Base-by-base conservation (phyloP, 2,113 vertebrate genomes). In the Saguinus midas region DNA sequence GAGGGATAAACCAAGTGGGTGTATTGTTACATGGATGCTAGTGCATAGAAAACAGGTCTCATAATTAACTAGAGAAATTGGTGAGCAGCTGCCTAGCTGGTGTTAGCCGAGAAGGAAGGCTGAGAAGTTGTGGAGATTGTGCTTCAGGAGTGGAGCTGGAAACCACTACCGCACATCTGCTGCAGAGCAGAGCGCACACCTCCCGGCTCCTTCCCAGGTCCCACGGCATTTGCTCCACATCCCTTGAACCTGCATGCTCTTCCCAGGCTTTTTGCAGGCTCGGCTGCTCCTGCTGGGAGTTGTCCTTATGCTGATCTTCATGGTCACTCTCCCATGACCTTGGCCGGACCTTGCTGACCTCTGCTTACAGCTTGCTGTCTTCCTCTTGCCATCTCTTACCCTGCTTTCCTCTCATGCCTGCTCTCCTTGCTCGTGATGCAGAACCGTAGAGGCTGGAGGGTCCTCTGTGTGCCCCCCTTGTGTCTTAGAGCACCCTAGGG, bases 221-320 rank as follows among this genome's bases (percentile, higher is more conserved):
- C 70, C 0, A 0, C 0, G 11, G 27, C 2, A 8, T 9, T 8
- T 25, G 3, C 6, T 8, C 0, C 0, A 4, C 0, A n/a, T 80
- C n/a, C 25, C 10, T 66, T 29, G 14, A 35, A 27, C 3, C 13
- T 27, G 8, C 0, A 6, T 4, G 1, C 2, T 7, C 11, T 37
- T 27, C 17, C 5, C 55, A 64, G 91, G 72, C 58, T 87, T 32
- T 27, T 0, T 0, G 4, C 0, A 14, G 68, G 57, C 16, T 32
- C 61, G 5, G 66, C 29, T 3, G 2, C 72, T 20, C 45, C 80
- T 2, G 0, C 29, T 18, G 14, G 52, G 37, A 55, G 23, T 43
- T 5, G 17, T 6, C 79, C 73, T 17, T 18, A 29, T 12, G 0
- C 3, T 9, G 50, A 35, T 50, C 35, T 85, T 12, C 0, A 0